Conservation (phyloP, 2,113 vertebrate genomes). For the Lagopus muta region DNA sequence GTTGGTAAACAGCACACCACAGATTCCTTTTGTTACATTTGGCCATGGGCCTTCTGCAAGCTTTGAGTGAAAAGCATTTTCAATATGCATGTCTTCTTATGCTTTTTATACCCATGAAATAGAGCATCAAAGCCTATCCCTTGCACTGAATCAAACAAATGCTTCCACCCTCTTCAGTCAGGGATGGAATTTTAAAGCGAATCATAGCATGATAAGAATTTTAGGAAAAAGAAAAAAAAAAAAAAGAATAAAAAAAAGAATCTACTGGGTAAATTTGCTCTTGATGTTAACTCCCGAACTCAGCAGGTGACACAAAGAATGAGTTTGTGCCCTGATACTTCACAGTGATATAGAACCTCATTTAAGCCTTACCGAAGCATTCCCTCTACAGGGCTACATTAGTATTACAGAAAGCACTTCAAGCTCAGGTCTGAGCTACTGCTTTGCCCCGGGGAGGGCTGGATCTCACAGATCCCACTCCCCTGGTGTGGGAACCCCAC, state of each 20-base stretch:
- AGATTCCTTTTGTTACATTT: background rate
- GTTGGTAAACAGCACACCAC: background rate
- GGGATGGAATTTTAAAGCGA: background rate
- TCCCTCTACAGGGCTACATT: constrained; percentile 64
- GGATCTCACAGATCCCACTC: background rate
- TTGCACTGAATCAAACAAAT: background rate
- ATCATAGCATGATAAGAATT: constrained; percentile 9
- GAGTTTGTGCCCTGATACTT: background rate
- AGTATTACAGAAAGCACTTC: constrained; percentile 50
- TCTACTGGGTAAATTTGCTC: background rate
- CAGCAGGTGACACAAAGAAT: background rate
- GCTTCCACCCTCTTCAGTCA: constrained; percentile 14
- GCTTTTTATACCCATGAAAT: constrained; percentile 56
- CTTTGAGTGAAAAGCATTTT: constrained; percentile 35
- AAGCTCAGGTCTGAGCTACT: background rate
- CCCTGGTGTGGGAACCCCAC: background rate
- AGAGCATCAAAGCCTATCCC: constrained; percentile 46
- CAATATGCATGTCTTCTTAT: constrained; percentile 39
- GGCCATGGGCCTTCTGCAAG: constrained; percentile 13
- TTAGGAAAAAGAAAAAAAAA: background rate
- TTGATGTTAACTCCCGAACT: constrained; percentile 6
- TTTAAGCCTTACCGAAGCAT: constrained; percentile 65
- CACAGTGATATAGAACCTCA: background rate
- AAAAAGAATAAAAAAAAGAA: background rate
- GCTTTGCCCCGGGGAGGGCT: rapidly evolving